Percentiles rank a stretch among this genome's conserved stretches.
Evolutionary conservation across 2,113 vertebrate species (phyloP).

Genomic region (Podilymbus podiceps): DNA sequence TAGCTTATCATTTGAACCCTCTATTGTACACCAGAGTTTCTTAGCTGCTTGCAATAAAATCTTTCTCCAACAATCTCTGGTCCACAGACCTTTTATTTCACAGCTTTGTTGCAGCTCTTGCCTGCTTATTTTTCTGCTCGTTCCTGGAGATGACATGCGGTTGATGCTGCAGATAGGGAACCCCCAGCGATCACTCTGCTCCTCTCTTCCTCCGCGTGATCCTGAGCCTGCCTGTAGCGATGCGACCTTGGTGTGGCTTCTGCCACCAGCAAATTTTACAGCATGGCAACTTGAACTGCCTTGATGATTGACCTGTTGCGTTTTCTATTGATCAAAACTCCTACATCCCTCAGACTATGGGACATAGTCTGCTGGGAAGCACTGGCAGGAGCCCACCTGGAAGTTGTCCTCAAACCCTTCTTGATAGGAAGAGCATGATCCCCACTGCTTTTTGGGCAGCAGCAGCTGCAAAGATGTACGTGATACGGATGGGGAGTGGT

Average conservation of each 20-base stretch:
- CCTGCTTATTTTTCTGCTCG: background rate
- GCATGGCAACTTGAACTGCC: background rate
- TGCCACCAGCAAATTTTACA: background rate
- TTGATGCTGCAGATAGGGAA: background rate
- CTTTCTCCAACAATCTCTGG: background rate
- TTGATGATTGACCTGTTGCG: background rate
- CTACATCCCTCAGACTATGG: background rate
- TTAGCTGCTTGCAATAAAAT: background rate
- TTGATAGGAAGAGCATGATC: accelerated
- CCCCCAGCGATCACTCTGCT: background rate
- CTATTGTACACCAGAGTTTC: background rate
- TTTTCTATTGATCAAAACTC: background rate
- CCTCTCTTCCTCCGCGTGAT: background rate
- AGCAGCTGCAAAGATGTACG: background rate
- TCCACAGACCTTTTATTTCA: background rate
- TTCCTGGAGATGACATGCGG: background rate
- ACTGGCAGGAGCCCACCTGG: background rate
- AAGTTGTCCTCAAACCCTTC: background rate
- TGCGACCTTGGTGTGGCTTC: background rate
- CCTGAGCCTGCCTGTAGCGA: background rate
- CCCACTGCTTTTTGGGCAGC: background rate
- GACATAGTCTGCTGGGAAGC: background rate
- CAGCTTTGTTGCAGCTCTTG: background rate
- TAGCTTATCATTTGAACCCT: background rate
- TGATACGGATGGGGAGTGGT: background rate